phyloP scores from a whole-genome alignment of 2,888 invertebrate genomes.

The Lepeophtheirus nordmannii region DNA sequence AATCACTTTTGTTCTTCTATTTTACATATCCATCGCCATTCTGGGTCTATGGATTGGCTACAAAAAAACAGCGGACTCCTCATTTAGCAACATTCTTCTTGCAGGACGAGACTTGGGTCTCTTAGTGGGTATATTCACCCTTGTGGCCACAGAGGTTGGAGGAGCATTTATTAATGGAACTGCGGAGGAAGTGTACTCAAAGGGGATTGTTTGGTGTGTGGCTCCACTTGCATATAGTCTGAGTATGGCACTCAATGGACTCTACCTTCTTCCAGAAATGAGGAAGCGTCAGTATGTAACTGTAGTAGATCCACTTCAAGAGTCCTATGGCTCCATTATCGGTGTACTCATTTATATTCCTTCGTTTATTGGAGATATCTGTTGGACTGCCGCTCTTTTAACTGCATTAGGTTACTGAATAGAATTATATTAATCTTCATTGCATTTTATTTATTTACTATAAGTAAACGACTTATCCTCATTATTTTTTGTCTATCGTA shows the following conservation, averaged over 20 bases:
- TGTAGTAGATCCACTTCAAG: slow-evolving; percentile 13
- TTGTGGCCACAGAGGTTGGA: slow-evolving; percentile 17
- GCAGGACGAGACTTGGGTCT: slow-evolving; percentile 9
- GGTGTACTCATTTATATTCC: slow-evolving; percentile 15
- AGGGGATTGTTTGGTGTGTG: slow-evolving; percentile 14
- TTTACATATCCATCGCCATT: not conserved
- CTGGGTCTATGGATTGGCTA: not conserved
- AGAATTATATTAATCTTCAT: no score
- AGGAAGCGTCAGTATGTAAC: slow-evolving; percentile 2
- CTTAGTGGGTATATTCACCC: not conserved
- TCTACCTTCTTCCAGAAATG: slow-evolving; percentile 4
- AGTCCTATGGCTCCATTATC: slow-evolving; percentile 5
- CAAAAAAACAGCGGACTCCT: not conserved
- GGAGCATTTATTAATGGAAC: slow-evolving; percentile 21
- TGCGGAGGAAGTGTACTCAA: slow-evolving; percentile 12
- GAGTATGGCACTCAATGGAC: slow-evolving; percentile 15
- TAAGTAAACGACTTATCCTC: no score
- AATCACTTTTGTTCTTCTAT: not conserved
- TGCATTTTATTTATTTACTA: no score
- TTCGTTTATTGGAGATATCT: slow-evolving; percentile 12
- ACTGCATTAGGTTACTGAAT: slow-evolving; percentile 11
- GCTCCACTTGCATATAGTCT: slow-evolving; percentile 12
- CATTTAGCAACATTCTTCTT: not conserved
- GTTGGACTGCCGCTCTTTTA: slow-evolving; percentile 15
- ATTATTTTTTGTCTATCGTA: no score